phyloP scores from a whole-genome alignment of 2,888 invertebrate genomes.

The Tolmerus cingulatus region DNA sequence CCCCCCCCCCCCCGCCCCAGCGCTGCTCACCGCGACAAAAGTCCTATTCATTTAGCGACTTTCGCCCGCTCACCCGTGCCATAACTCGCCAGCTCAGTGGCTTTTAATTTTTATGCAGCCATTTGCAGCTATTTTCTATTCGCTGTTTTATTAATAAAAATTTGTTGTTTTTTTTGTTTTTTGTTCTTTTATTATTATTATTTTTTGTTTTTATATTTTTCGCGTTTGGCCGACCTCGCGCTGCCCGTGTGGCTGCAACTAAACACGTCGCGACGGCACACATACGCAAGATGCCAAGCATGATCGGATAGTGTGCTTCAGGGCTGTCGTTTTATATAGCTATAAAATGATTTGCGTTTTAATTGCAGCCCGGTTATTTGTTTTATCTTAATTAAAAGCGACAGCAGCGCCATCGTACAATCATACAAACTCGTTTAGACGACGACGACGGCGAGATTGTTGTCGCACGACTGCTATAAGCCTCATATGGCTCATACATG shows the following conservation, averaged over 20 bases:
- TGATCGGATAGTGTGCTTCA: neutral
- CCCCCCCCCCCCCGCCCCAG: neutral
- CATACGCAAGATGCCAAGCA: neutral
- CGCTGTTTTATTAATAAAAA: neutral
- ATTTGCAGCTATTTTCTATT: slow-evolving; percentile 1
- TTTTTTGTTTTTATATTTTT: slow-evolving; percentile 2
- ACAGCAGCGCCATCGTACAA: slow-evolving; percentile 45
- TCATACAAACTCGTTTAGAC: slow-evolving; percentile 37
- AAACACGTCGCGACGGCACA: neutral
- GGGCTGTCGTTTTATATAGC: slow-evolving; percentile 31
- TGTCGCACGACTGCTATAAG: slow-evolving; percentile 26
- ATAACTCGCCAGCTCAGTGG: neutral
- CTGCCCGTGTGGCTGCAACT: slow-evolving; percentile 3
- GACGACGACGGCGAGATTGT: neutral
- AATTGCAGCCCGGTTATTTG: slow-evolving; percentile 42
- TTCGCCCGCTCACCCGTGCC: neutral
- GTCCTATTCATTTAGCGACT: neutral
- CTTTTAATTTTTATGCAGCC: neutral
- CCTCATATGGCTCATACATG: neutral
- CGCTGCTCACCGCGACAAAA: neutral
- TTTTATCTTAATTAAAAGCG: slow-evolving; percentile 49
- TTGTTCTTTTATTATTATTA: neutral
- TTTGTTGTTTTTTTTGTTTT: too few species aligned
- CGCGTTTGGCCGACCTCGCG: slow-evolving; percentile 11
- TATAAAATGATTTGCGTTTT: slow-evolving; percentile 44